Percentiles rank a stretch among this genome's conserved stretches.
phyloP scores from a whole-genome alignment of 2,888 invertebrate species.

The Apodemia hepburni region DNA sequence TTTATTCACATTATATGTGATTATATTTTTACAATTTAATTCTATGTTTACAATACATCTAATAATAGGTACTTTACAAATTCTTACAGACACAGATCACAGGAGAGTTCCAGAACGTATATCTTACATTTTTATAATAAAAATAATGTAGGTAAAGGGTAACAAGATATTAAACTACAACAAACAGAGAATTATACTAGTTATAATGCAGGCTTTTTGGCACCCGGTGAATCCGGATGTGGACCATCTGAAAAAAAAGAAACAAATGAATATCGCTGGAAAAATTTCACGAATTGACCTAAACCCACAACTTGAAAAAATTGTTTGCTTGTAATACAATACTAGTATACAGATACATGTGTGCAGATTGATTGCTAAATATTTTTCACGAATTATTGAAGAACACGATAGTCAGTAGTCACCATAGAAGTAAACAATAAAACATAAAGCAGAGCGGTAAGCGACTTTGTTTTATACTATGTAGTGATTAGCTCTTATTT shows the following conservation, averaged over 20 bases:
- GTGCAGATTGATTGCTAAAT: no score
- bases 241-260: slow-evolving; percentile 63
- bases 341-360: no score
- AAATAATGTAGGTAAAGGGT: slow-evolving; percentile 45
- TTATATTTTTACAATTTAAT: slow-evolving; percentile 39
- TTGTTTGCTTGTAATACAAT: no score
- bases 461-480: no score
- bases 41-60: slow-evolving; percentile 11
- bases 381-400: no score
- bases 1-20: slow-evolving; percentile 18
- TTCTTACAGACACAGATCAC: slow-evolving; percentile 69
- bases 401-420: no score
- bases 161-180: slow-evolving; percentile 58
- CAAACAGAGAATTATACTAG: slow-evolving; percentile 26
- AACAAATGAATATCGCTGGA: background rate
- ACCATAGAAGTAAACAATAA: no score
- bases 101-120: slow-evolving; percentile 77
- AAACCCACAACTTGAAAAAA: no score
- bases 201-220: slow-evolving; percentile 77
- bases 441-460: no score
- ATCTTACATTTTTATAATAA: slow-evolving; percentile 30
- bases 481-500: no score
- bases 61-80: slow-evolving; percentile 44
- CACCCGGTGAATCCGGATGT: slow-evolving; percentile 73
- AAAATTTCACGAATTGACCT: no score